A percentile compares a stretch with the other conserved stretches of the same genome.
These are phyloP conservation scores for Dromiciops gliroides DNA, from an alignment of 2,113 vertebrate species.

Conservation along the genomic window DNA sequence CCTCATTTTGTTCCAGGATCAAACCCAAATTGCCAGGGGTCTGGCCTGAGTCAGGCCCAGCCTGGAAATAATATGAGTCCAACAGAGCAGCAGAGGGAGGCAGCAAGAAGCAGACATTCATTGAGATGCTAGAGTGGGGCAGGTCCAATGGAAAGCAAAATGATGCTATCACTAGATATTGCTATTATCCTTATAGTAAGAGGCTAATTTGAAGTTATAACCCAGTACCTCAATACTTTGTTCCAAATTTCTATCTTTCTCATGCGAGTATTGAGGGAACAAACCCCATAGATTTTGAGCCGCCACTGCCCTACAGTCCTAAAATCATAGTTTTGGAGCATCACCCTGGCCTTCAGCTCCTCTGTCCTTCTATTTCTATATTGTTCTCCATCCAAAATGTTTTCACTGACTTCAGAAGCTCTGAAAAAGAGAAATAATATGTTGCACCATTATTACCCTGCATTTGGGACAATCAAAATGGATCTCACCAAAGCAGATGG, in stretches of 20 bases:
- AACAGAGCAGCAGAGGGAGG: background rate
- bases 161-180: background rate
- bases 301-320: background rate
- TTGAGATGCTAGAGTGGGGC: background rate
- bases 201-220: background rate
- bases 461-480: conserved; percentile 28
- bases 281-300: background rate
- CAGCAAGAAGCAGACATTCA: background rate
- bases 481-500: background rate
- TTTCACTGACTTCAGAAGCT: background rate
- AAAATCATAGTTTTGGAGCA: background rate
- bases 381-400: background rate
- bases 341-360: too few species aligned
- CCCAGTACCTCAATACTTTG: background rate
- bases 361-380: background rate
- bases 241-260: background rate
- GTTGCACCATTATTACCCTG: conserved; percentile 21
- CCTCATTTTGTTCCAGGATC: background rate
- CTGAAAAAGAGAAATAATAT: conserved; percentile 25
- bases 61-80: background rate
- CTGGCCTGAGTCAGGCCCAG: background rate
- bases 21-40: background rate
- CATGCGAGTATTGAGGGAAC: background rate
- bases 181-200: background rate
- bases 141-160: background rate